phyloP scores from a whole-genome alignment of 2,113 vertebrate species.

The Phylloscopus whistleri region DNA sequence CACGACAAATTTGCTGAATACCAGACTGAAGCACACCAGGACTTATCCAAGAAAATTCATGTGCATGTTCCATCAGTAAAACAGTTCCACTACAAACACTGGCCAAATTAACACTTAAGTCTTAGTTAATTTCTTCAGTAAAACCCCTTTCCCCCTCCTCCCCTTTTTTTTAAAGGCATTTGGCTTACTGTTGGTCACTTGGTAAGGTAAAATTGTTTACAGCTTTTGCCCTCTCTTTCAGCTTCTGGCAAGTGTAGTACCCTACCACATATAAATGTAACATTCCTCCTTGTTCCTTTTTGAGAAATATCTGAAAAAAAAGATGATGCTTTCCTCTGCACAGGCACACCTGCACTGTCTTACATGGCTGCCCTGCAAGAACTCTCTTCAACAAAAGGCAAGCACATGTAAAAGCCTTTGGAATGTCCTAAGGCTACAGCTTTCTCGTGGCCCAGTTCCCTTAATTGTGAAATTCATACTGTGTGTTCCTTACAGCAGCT shows the following conservation, averaged over 20 bases:
- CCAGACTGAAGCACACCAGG: background rate
- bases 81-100: background rate
- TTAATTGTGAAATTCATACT: background rate
- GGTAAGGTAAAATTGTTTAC: background rate
- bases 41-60: background rate
- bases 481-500: background rate
- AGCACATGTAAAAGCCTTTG: background rate
- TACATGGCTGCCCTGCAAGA: background rate
- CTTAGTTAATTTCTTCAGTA: background rate
- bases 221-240: background rate
- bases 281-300: background rate
- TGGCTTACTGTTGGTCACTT: background rate
- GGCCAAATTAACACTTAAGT: background rate
- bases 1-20: background rate
- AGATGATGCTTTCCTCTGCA: rapidly evolving
- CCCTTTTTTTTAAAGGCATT: background rate
- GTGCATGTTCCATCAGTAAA: background rate
- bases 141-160: rapidly evolving
- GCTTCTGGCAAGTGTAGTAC: background rate
- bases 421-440: background rate
- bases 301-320: background rate
- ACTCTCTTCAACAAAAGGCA: background rate
- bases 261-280: background rate
- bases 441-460: background rate
- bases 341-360: background rate